Percentiles rank a stretch among this genome's conserved stretches.
These are phyloP conservation scores for Eupithecia dodoneata DNA, from an alignment of 2,888 invertebrate genomes.

Conservation along the genomic window DNA sequence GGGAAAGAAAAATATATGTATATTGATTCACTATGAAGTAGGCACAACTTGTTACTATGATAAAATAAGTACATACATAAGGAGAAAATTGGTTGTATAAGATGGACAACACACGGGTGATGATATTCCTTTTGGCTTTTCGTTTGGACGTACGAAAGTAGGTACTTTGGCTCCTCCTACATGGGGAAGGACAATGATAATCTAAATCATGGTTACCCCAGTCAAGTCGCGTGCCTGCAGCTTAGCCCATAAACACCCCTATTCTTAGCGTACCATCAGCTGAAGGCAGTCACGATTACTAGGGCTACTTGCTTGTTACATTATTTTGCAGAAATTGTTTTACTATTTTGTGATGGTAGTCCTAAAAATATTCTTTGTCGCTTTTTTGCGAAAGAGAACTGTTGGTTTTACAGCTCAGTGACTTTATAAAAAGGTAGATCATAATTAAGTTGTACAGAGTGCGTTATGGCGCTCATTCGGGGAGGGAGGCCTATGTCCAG, in stretches of 20 bases:
- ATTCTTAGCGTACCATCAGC: constrained; percentile 50
- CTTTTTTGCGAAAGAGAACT: neutral
- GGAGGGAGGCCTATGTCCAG: too few species aligned
- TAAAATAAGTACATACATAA: neutral
- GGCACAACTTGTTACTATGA: too few species aligned
- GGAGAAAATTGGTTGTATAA: neutral
- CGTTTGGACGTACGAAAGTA: neutral
- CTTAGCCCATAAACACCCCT: constrained; percentile 53
- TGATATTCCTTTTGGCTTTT: neutral
- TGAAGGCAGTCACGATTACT: constrained; percentile 51
- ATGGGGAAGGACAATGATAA: neutral
- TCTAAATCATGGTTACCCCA: constrained; percentile 34
- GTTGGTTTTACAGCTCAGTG: neutral
- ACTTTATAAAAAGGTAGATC: neutral
- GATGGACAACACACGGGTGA: neutral
- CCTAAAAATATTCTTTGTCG: neutral
- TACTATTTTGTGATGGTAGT: neutral
- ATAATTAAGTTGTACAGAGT: neutral
- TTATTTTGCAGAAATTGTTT: neutral
- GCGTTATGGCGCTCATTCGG: neutral
- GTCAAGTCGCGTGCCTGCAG: constrained; percentile 54
- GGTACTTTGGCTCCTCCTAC: neutral
- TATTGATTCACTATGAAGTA: too few species aligned
- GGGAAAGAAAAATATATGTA: too few species aligned
- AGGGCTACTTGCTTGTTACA: constrained; percentile 16